These are phyloP conservation scores for Bembecia ichneumoniformis DNA, from an alignment of 2,888 invertebrate genomes.

Conservation along the genomic window DNA sequence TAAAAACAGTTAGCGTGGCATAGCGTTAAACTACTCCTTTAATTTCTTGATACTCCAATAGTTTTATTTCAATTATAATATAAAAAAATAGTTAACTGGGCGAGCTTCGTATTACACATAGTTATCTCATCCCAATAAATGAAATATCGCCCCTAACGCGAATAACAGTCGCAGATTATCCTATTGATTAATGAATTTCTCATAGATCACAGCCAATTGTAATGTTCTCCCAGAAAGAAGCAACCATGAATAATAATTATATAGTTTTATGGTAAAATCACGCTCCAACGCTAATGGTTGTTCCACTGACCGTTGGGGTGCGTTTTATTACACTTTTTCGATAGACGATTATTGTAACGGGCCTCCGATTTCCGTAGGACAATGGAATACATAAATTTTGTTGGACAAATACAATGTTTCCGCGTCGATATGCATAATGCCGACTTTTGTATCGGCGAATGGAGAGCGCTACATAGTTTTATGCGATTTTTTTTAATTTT, in stretches of 20 bases:
- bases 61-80: no score
- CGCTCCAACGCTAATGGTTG: constrained; percentile 53
- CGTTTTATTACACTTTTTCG: constrained; percentile 53
- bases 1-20: no score
- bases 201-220: constrained; percentile 38
- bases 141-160: constrained; percentile 52
- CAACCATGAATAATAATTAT: constrained; percentile 56
- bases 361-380: constrained; percentile 64
- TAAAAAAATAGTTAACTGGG: no score
- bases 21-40: no score
- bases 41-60: no score
- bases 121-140: constrained; percentile 11
- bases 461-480: background rate
- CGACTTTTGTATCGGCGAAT: background rate
- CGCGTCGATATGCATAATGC: constrained; percentile 35
- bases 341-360: constrained; percentile 53
- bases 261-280: constrained; percentile 48
- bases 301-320: constrained; percentile 30
- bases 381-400: constrained; percentile 60
- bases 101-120: no score
- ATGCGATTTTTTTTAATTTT: background rate
- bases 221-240: constrained; percentile 35
- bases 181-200: constrained; percentile 56
- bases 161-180: constrained; percentile 64
- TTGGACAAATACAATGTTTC: constrained; percentile 51